phyloP scores from a whole-genome alignment of 2,888 invertebrate species.

The Lampropteryx suffumata region DNA sequence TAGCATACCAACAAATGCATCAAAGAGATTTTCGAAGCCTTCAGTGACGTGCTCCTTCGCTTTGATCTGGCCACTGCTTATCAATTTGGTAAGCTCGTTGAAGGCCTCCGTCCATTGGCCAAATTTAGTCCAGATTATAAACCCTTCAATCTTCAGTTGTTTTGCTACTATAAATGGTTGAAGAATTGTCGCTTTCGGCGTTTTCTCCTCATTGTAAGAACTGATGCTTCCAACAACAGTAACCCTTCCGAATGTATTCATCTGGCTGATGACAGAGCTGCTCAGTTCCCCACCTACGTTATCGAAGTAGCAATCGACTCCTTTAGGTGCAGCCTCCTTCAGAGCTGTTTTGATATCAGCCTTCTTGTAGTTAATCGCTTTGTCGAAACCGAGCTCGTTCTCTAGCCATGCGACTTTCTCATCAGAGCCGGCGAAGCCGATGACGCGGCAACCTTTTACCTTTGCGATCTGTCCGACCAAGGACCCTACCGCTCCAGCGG shows the following conservation, averaged over 20 bases:
- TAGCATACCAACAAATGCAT: conserved; percentile 85
- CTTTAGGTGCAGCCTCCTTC: conserved; percentile 64
- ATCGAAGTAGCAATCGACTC: conserved; percentile 88
- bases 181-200: conserved; percentile 65
- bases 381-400: conserved; percentile 85
- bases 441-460: conserved; percentile 83
- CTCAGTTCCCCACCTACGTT: conserved; percentile 88
- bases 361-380: conserved; percentile 88
- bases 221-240: conserved; percentile 85
- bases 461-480: conserved; percentile 90
- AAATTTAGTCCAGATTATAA: conserved; percentile 76
- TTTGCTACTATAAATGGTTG: conserved; percentile 81
- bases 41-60: conserved; percentile 85
- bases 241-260: conserved; percentile 82
- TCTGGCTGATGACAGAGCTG: conserved; percentile 78
- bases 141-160: conserved; percentile 85
- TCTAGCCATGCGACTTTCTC: conserved; percentile 87
- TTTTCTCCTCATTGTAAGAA: conserved; percentile 62
- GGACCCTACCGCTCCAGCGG: conserved; percentile 89
- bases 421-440: conserved; percentile 88
- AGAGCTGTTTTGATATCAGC: conserved; percentile 79
- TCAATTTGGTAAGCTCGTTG: conserved; percentile 81
- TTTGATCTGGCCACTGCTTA: conserved; percentile 85
- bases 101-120: conserved; percentile 83
- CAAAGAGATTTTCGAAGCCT: conserved; percentile 87